Evolutionary conservation across 2,888 invertebrate species (phyloP).

Genomic region (Diploptera punctata): DNA sequence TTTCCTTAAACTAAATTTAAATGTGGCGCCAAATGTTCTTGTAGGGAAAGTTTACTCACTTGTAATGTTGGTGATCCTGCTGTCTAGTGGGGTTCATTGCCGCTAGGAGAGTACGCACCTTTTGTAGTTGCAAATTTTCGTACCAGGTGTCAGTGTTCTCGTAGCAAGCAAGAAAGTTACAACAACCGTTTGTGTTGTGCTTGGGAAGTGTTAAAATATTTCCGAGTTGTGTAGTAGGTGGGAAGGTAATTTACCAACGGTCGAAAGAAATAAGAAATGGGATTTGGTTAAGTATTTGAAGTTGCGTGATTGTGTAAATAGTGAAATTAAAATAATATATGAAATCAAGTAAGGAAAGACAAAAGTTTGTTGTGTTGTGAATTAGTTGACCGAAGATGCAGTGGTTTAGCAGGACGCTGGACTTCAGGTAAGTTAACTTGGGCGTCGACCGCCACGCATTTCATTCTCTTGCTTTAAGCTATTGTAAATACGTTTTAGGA

Average conservation of each 20-base stretch:
- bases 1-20: no score
- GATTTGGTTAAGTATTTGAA: not conserved
- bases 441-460: conserved; percentile 18
- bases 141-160: not conserved
- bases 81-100: not conserved
- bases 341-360: not conserved
- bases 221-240: not conserved
- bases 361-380: not conserved
- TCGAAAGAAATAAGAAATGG: not conserved
- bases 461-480: no score
- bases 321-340: not conserved
- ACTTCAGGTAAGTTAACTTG: conserved; percentile 3
- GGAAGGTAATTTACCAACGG: not conserved
- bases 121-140: not conserved
- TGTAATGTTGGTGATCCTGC: no score
- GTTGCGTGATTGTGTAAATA: not conserved
- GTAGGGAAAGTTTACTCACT: no score
- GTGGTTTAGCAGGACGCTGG: conserved; percentile 3
- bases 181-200: not conserved
- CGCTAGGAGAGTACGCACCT: not conserved
- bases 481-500: no score
- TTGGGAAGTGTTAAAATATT: not conserved
- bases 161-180: not conserved
- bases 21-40: no score
- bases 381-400: conserved; percentile 4